These are phyloP conservation scores for Melanaphis sacchari DNA, from an alignment of 1,140 invertebrate species.

Conservation along the genomic window DNA sequence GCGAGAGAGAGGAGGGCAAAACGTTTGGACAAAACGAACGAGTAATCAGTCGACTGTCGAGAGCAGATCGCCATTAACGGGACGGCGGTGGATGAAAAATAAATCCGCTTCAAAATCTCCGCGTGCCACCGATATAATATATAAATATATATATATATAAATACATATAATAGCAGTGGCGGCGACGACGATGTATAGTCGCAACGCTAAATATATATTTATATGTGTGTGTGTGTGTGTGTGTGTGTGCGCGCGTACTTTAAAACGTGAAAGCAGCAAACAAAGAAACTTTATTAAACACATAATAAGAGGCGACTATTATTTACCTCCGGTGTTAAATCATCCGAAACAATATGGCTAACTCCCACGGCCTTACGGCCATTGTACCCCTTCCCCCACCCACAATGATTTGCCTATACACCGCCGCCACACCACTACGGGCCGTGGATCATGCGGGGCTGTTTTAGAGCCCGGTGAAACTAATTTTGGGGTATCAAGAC, in stretches of 20 bases:
- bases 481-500: slow-evolving; percentile 49
- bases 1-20: too few species aligned
- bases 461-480: background rate
- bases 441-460: background rate
- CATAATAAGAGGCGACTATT: slow-evolving; percentile 54
- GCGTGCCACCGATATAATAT: background rate
- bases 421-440: background rate
- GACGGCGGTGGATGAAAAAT: background rate
- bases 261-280: slow-evolving; percentile 36
- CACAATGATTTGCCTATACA: background rate
- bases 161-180: background rate
- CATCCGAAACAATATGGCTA: slow-evolving; percentile 54
- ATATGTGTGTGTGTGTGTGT: background rate
- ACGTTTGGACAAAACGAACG: slow-evolving; percentile 32
- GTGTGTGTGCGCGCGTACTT: background rate
- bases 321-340: slow-evolving; percentile 56
- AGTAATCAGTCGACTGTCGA: slow-evolving; percentile 31
- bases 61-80: slow-evolving; percentile 33
- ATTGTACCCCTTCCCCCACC: background rate
- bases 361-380: slow-evolving; percentile 37
- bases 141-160: too few species aligned
- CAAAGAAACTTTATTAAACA: slow-evolving; percentile 57
- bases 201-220: background rate
- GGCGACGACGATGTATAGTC: background rate
- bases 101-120: slow-evolving; percentile 31